These are phyloP conservation scores for Naja naja DNA, from an alignment of 2,113 vertebrate species.

Conservation along the genomic window DNA sequence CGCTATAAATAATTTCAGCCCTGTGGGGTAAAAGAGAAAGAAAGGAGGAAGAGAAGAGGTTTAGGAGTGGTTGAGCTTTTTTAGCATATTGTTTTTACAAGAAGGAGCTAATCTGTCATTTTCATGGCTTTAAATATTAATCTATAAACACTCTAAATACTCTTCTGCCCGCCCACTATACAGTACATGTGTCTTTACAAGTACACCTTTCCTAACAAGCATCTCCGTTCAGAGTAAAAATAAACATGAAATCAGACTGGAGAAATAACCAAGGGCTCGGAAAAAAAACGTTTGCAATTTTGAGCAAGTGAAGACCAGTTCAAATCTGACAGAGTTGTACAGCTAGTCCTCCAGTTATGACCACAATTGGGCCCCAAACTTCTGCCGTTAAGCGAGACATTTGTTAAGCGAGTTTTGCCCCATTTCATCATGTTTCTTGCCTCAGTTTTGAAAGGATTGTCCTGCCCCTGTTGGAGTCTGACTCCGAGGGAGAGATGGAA, in stretches of 20 bases:
- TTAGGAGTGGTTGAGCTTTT: not conserved
- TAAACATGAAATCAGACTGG: not conserved
- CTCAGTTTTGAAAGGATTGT: too few species aligned
- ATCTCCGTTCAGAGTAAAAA: not conserved
- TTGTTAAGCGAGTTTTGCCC: too few species aligned
- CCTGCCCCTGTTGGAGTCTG: too few species aligned
- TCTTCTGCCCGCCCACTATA: not conserved
- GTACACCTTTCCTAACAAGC: not conserved
- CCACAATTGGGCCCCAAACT: too few species aligned
- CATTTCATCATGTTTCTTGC: too few species aligned
- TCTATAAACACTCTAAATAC: not conserved
- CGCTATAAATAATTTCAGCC: conserved; percentile 22
- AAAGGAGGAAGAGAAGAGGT: conserved; percentile 3
- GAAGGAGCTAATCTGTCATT: not conserved
- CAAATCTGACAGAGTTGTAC: not conserved
- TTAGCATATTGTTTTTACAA: not conserved
- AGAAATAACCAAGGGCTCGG: not conserved
- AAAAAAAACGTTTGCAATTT: not conserved
- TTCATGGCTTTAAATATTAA: not conserved
- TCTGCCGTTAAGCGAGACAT: too few species aligned
- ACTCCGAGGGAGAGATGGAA: too few species aligned
- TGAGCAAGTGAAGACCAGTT: not conserved
- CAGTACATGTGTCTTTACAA: not conserved
- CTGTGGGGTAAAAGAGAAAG: not conserved
- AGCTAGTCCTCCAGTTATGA: too few species aligned